These are phyloP conservation scores for Todiramphus saurophagus DNA, from an alignment of 2,113 vertebrate genomes.

Conservation along the genomic window DNA sequence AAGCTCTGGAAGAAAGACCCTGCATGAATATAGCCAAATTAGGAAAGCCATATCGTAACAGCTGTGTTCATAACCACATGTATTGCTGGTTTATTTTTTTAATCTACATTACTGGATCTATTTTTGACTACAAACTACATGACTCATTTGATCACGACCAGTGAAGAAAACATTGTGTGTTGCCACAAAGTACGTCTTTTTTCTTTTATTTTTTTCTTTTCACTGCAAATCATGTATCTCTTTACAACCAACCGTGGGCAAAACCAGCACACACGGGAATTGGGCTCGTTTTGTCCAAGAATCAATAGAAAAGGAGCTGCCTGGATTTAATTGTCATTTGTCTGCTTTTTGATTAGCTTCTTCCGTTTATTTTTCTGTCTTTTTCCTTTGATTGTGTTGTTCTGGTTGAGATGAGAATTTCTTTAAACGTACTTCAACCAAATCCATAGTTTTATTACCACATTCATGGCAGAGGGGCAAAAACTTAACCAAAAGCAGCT, in stretches of 20 bases:
- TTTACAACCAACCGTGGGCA: background rate
- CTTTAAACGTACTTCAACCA: background rate
- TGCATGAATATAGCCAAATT: conserved; percentile 53
- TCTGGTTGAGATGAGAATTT: background rate
- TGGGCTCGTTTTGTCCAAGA: background rate
- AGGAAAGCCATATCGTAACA: conserved; percentile 34
- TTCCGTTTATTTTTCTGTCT: background rate
- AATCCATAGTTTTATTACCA: background rate
- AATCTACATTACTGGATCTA: conserved; percentile 18
- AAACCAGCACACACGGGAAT: background rate
- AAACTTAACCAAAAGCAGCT: conserved; percentile 12
- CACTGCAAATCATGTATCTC: background rate
- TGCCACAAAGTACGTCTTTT: background rate
- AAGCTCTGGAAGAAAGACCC: background rate
- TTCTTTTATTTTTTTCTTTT: background rate
- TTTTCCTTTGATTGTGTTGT: background rate
- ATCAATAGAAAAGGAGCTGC: background rate
- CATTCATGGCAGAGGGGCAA: background rate
- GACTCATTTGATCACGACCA: conserved; percentile 39
- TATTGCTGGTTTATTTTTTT: conserved; percentile 22
- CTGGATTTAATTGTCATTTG: background rate
- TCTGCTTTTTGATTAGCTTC: conserved; percentile 14
- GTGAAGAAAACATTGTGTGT: background rate
- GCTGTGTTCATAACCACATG: conserved; percentile 7
- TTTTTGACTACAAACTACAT: conserved; percentile 45